Base-by-base conservation (phyloP, 2,888 invertebrate species). In the Branchellion lobata region DNA sequence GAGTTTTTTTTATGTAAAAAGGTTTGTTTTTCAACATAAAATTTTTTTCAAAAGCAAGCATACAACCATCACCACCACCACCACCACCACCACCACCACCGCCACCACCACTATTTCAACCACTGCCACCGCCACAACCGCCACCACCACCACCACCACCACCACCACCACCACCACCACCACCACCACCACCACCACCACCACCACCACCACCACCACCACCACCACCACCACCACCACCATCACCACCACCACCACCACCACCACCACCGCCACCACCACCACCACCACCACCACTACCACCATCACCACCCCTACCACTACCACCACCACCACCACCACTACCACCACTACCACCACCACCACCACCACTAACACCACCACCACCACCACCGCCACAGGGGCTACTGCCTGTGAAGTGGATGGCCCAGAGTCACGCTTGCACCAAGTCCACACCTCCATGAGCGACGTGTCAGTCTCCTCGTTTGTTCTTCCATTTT, bases 351-450 rank as follows among this genome's bases (percentile, higher is more conserved):
- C 65, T 65, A 65, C 65, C 21, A 65, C 65, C 21, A 65, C 65
- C 21, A 65, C 65, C 21, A 65, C 65, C 21, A 65, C 65, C 21
- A 65, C 65, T 65, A 65, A 5, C 21, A 65, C 65, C 21, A 65
- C 65, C n/a, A 65, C 24, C 21, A 65, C n/a, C 21, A 65, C n/a
- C 8, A 92, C 65, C 61, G 5, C n/a, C 21, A 57, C 40, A 80
- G 40, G 92, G 92, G 73, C n/a, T n/a, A n/a, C 85, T 87, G 31
- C 87, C 87, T 24, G 86, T 87, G 0, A 86, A 86, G 78, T 87
- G 87, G 87, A 84, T 87, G 84, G 87, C 87, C 87, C 87, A 1
- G 87, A 87, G 80, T 86, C 86, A 8, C 82, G 86, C 29, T 86
- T 85, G 79, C 85, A 86, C 36, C 86, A 86, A 80, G 83, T 86